Conservation (phyloP, 2,797 vertebrate genomes). For the Nannoperca australis region DNA sequence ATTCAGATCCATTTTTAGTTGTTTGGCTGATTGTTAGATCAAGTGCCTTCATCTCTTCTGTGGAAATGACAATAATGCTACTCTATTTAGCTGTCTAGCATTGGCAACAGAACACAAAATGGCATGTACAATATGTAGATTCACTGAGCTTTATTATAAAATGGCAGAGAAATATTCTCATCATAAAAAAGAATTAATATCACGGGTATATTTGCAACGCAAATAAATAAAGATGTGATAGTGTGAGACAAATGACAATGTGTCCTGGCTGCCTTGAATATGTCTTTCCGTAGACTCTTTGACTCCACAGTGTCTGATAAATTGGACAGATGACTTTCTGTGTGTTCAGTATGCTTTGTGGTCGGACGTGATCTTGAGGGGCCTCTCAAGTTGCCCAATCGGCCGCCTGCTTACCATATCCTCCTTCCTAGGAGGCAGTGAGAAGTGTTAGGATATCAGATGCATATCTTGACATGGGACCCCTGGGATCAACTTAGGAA, state of each 20-base stretch:
- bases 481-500: conserved; percentile 65
- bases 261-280: not conserved
- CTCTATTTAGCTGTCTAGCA: conserved; percentile 18
- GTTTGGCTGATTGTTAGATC: conserved; percentile 34
- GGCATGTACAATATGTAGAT: not conserved
- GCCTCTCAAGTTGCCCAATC: conserved; percentile 34
- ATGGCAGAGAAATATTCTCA: not conserved
- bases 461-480: conserved; percentile 56
- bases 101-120: conserved; percentile 15
- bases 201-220: not conserved
- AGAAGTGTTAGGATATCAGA: conserved; percentile 49
- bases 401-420: conserved; percentile 30
- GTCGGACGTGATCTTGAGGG: conserved; percentile 38
- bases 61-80: conserved; percentile 25
- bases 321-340: not conserved
- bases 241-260: not conserved
- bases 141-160: conserved; percentile 4
- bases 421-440: conserved; percentile 32
- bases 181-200: not conserved
- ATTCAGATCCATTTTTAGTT: conserved; percentile 38
- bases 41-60: conserved; percentile 33
- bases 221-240: conserved; percentile 5
- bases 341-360: conserved; percentile 22
- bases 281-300: conserved; percentile 5
- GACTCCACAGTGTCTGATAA: conserved; percentile 10